Evolutionary conservation across 2,888 invertebrate genomes (phyloP).

Genomic region (Phorcus lineatus): DNA sequence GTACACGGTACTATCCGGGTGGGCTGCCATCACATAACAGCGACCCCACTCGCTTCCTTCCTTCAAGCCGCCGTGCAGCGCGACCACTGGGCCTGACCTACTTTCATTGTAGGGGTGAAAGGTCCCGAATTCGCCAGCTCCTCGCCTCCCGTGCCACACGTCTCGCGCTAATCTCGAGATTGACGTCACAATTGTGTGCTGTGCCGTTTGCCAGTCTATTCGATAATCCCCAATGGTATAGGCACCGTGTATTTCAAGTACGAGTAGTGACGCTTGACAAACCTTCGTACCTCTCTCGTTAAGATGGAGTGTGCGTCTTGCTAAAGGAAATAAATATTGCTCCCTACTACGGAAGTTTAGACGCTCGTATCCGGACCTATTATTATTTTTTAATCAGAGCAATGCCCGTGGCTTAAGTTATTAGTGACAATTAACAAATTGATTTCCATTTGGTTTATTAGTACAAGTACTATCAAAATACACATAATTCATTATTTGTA

Average conservation of each 20-base stretch:
- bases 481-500: no score
- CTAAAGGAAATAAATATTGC: neutral
- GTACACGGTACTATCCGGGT: neutral
- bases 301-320: neutral
- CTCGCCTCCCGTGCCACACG: slow-evolving; percentile 10
- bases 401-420: no score
- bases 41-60: neutral
- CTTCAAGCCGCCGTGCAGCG: neutral
- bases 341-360: neutral
- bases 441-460: no score
- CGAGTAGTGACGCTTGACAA: neutral
- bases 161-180: neutral
- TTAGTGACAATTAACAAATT: no score
- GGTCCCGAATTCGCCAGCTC: slow-evolving; percentile 13
- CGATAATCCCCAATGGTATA: neutral
- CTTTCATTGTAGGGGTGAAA: slow-evolving; percentile 18
- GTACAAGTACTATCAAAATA: no score
- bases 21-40: neutral
- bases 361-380: neutral
- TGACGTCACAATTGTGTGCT: slow-evolving; percentile 25
- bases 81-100: slow-evolving; percentile 7
- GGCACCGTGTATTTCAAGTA: neutral
- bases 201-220: neutral
- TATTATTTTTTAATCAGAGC: no score
- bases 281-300: neutral